Evolutionary conservation across 2,797 vertebrate genomes (phyloP), one percentile per base, ranked within the genome.

Genomic region (Urophycis tenuis): DNA sequence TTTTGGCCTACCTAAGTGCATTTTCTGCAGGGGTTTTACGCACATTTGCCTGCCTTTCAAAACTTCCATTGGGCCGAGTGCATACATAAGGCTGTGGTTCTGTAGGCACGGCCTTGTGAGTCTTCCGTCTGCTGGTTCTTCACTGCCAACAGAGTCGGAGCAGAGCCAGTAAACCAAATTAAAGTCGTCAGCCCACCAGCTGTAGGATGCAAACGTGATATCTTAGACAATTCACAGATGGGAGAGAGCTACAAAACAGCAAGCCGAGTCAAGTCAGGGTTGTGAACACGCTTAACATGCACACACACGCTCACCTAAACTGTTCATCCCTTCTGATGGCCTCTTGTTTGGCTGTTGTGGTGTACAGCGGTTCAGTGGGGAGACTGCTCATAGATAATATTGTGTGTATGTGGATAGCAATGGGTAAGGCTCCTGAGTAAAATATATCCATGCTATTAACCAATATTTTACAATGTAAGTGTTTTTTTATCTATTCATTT

Each of bases 271-370:
- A 60, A 60, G 53, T 60, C 15, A 17, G 53, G 53, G 53, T n/a
- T 60, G 22, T 60, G 22, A 22, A 60, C 22, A 60, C 53, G 10
- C 53, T 60, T 60, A 60, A 34, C 70, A 71, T 34, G 33, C 70
- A 71, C 5, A 71, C 69, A 71, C 70, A 71, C 22, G 33, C 31
- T 32, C 31, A 71, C 70, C 53, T 60, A n/a, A 60, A 60, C 53
- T n/a, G 9, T 60, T 60, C 53, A 60, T 60, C 53, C 53, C 25
- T 60, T 60, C 25, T n/a, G 45, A 49, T 49, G 45, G 45, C 45
- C 45, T 49, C 22, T 60, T 53, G 49, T 53, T 60, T n/a, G n/a
- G 22, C n/a, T n/a, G 25, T n/a, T 10, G 15, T 25, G n/a, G 53
- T 53, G 49, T 53, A n/a, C 6, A 53, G 49, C 25, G 25, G 53